Percentiles rank a stretch among this genome's conserved stretches.
Conservation (phyloP, 2,797 vertebrate genomes). For the Staurois parvus region DNA sequence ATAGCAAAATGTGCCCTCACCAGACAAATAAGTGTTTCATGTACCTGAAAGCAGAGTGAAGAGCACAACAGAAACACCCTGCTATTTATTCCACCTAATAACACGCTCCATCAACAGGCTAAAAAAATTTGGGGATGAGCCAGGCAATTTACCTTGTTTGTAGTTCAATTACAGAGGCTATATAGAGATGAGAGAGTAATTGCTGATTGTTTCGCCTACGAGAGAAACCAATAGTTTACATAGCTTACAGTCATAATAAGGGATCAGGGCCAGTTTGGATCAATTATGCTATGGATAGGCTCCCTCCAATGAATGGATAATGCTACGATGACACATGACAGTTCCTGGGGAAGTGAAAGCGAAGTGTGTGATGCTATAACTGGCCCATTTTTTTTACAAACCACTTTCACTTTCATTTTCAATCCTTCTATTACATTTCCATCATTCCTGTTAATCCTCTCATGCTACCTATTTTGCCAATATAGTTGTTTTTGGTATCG, state of each 20-base stretch:
- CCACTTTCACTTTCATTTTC: too few relatives aligned
- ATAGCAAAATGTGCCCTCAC: too few relatives aligned
- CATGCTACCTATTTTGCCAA: too few relatives aligned
- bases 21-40: too few relatives aligned
- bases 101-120: not conserved
- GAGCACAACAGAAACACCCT: not conserved
- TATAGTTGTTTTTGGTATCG: too few relatives aligned
- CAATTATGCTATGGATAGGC: not conserved
- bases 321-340: not conserved
- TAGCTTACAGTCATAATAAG: not conserved
- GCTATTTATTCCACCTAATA: not conserved
- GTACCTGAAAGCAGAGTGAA: too few relatives aligned
- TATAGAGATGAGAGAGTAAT: slow-evolving; percentile 7
- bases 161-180: slow-evolving; percentile 32
- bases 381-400: not conserved
- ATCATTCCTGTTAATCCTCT: too few relatives aligned
- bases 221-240: not conserved
- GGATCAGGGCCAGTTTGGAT: not conserved
- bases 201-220: not conserved
- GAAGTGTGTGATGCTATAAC: not conserved
- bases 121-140: slow-evolving; percentile 19
- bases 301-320: not conserved
- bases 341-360: not conserved
- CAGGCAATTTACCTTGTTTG: slow-evolving; percentile 9
- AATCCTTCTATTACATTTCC: too few relatives aligned